A percentile compares a stretch with the other conserved stretches of the same genome.
phyloP scores from a whole-genome alignment of 2,113 vertebrate genomes.

The Neotoma lepida region DNA sequence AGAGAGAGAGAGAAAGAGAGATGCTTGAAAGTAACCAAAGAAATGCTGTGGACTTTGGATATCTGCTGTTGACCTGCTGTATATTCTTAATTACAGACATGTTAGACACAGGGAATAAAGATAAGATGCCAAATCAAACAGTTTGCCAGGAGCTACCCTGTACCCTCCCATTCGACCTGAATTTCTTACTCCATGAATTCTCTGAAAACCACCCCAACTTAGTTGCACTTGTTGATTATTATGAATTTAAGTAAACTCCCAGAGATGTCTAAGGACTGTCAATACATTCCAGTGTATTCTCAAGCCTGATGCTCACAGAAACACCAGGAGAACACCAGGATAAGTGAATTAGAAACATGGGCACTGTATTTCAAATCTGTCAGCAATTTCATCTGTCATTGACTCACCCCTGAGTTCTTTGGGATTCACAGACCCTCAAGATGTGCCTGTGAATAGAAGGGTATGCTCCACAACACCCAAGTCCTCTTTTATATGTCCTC shows the following conservation, averaged over 20 bases:
- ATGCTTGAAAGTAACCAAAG: conserved; percentile 6
- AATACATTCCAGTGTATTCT: not conserved
- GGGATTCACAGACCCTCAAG: not conserved
- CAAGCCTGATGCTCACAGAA: not conserved
- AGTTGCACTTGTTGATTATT: conserved; percentile 8
- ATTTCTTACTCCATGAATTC: not conserved
- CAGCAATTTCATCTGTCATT: not conserved
- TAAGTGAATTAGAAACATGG: not conserved
- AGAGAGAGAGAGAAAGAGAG: not conserved
- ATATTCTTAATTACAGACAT: not conserved
- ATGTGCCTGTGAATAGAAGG: not conserved
- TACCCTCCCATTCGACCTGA: not conserved
- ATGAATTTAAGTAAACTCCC: conserved; percentile 28
- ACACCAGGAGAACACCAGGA: not conserved
- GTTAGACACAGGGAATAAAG: conserved; percentile 8
- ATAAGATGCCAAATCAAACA: not conserved
- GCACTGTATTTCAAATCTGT: not conserved
- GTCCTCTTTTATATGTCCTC: not conserved
- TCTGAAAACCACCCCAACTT: not conserved
- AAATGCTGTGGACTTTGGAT: not conserved
- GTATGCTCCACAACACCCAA: not conserved
- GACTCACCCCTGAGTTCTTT: not conserved
- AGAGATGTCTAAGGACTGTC: not conserved
- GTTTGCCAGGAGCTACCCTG: not conserved
- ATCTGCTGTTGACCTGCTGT: not conserved